Evolutionary conservation across 1,140 invertebrate species (phyloP), one percentile per base, ranked within the genome.

Genomic region (Bombyx mori): DNA sequence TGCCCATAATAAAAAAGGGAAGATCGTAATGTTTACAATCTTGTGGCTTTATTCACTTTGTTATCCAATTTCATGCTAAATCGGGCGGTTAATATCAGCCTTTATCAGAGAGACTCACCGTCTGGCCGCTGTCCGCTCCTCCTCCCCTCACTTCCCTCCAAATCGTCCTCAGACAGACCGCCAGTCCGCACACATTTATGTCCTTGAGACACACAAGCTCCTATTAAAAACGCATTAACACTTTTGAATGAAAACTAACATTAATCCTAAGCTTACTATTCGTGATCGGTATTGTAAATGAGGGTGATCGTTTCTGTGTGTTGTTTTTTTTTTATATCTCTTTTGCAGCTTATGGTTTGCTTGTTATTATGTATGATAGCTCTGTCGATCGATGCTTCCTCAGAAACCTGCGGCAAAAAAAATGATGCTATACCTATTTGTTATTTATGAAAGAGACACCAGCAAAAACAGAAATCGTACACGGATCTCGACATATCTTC

Each of bases 41-140:
- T 82, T 82, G 83, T 86, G 79, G 82, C 79, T 86, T 86, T 85
- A 86, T 86, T 85, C 83, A 86, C 83, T 86, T 85, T 86, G 83
- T 85, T 75, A 82, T 85, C 79, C 83, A 86, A 86, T 86, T 86
- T 86, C 83, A 86, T 86, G 83, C 83, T 86, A 86, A 86, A 86
- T 86, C 80, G 79, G 82, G 80, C 77, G 82, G 79, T 81, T 82
- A 78, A 85, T 85, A 86, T 83, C 74, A 72, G 83, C 73, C 73
- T 83, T 82, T 85, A 83, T 85, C 80, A 78, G 71, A 74, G 79
- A 85, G 83, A 83, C 83, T 78, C 62, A 77, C 73, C 77, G 83
- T 82, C 82, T 77, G 77, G 56, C 55, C 60, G 52, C 61, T 44
- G 56, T 60, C 54, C 60, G 48, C 62, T 54, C 54, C 55, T 54